phyloP scores from a whole-genome alignment of 2,113 vertebrate genomes.

The Myrmophylax atrothorax region DNA sequence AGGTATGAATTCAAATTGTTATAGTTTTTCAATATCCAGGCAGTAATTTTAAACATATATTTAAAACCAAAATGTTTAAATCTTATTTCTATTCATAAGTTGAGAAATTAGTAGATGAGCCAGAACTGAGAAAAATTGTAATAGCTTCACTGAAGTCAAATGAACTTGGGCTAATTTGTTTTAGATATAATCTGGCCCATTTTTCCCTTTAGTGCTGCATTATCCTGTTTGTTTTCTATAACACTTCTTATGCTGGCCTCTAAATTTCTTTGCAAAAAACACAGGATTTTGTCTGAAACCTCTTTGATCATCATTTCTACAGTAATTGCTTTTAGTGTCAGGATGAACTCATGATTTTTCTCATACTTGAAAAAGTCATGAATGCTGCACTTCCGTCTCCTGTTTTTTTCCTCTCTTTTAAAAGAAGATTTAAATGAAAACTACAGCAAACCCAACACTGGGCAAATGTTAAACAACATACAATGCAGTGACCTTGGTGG shows the following conservation, averaged over 20 bases:
- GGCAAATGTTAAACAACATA: background rate
- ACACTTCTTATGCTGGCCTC: background rate
- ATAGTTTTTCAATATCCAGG: background rate
- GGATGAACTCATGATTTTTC: background rate
- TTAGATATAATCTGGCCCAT: background rate
- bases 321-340: background rate
- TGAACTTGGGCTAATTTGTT: background rate
- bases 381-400: background rate
- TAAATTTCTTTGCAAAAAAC: background rate
- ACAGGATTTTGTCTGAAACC: background rate
- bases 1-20: background rate
- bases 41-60: background rate
- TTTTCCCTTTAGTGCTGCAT: background rate
- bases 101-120: background rate
- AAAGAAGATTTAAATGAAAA: background rate
- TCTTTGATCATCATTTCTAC: background rate
- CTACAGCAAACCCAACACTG: background rate
- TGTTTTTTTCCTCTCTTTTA: rapidly evolving
- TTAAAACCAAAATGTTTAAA: background rate
- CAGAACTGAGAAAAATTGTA: background rate
- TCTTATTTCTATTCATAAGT: background rate
- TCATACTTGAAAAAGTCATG: background rate
- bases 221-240: background rate
- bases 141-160: background rate
- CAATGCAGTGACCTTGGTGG: background rate